These are phyloP conservation scores for Aphaenogaster ashmeadi DNA, from an alignment of 1,140 invertebrate genomes.

Conservation along the genomic window DNA sequence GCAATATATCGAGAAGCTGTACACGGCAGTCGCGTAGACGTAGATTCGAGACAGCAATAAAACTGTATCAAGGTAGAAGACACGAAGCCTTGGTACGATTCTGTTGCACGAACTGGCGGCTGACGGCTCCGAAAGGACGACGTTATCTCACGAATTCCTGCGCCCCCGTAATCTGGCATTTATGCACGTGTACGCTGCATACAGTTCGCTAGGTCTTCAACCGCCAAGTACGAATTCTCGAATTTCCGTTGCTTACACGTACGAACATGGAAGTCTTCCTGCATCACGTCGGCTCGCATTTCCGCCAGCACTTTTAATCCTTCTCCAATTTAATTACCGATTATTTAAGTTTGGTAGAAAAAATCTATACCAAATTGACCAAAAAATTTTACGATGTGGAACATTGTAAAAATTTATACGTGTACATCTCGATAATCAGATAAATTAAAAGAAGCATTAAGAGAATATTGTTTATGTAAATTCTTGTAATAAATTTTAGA, in stretches of 20 bases:
- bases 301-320: constrained; percentile 16
- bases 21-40: constrained; percentile 4
- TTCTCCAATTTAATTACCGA: constrained; percentile 44
- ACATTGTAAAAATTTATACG: not conserved
- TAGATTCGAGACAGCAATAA: constrained; percentile 49
- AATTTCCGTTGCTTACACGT: constrained; percentile 70
- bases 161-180: constrained; percentile 63
- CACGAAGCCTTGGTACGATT: constrained; percentile 21
- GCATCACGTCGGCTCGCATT: constrained; percentile 27
- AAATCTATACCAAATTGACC: not conserved
- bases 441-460: not conserved
- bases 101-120: constrained; percentile 39
- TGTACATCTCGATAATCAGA: not conserved
- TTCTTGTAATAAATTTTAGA: not conserved
- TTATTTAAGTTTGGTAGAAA: not conserved
- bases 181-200: constrained; percentile 38
- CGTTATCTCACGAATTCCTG: constrained; percentile 77
- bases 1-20: constrained; percentile 24
- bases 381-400: not conserved
- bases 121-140: constrained; percentile 62
- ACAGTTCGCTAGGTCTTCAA: constrained; percentile 57
- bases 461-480: not conserved
- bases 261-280: constrained; percentile 42
- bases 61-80: constrained; percentile 51
- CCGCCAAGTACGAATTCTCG: constrained; percentile 58